Evolutionary conservation across 1,140 invertebrate genomes (phyloP).

Genomic region (Neodiprion fabricii): DNA sequence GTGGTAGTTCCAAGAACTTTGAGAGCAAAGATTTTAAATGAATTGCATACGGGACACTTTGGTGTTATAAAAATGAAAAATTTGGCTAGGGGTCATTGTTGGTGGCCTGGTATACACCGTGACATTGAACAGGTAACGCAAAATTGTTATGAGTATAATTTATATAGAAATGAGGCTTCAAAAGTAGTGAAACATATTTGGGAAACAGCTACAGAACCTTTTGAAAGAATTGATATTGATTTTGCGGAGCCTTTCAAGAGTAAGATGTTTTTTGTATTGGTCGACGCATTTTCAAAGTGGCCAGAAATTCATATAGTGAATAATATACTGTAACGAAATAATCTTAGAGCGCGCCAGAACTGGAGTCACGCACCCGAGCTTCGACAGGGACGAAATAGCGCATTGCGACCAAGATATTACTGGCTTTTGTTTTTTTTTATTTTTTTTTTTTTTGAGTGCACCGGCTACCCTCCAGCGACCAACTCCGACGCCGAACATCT

Average conservation of each 20-base stretch:
- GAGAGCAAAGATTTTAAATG: no score
- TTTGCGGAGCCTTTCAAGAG: constrained; percentile 48
- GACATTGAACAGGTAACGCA: constrained; percentile 44
- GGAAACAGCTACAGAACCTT: constrained; percentile 39
- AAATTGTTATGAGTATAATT: constrained; percentile 42
- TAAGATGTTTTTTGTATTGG: constrained; percentile 44
- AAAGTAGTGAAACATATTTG: constrained; percentile 39
- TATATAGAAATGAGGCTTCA: constrained; percentile 20
- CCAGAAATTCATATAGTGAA: constrained; percentile 32
- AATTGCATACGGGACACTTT: constrained; percentile 52
- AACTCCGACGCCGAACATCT: no score
- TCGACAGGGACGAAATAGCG: no score
- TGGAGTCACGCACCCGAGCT: no score
- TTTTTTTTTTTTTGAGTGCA: no score
- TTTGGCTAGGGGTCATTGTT: constrained; percentile 51
- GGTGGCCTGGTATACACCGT: constrained; percentile 53
- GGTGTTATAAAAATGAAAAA: constrained; percentile 57
- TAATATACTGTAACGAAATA: background rate
- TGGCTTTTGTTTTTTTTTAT: no score
- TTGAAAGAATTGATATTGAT: constrained; percentile 54
- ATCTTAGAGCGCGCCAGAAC: no score
- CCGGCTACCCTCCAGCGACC: no score
- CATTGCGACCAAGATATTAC: no score
- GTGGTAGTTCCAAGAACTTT: constrained; percentile 30
- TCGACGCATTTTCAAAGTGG: constrained; percentile 51